phyloP scores from a whole-genome alignment of 2,888 invertebrate genomes.

The Oithona nana region DNA sequence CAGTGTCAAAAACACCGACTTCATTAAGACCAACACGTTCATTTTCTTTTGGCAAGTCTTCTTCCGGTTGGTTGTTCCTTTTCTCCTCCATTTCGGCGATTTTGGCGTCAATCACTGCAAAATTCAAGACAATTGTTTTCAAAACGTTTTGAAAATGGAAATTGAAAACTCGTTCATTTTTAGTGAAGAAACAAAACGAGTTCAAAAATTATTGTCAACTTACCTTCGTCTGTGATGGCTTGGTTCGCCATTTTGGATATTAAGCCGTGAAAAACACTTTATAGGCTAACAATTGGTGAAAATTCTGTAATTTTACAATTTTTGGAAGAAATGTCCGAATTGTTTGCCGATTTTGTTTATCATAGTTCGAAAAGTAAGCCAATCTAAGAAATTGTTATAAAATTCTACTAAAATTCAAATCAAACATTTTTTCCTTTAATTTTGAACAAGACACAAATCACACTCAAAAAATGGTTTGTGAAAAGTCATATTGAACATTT shows the following conservation, averaged over 20 bases:
- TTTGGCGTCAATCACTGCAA: not conserved
- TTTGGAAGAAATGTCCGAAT: not conserved
- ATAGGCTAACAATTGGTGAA: not conserved
- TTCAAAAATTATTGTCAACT: not conserved
- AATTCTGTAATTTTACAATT: not conserved
- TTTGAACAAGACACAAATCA: too few relatives aligned
- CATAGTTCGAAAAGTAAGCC: too few relatives aligned
- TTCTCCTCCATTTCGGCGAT: not conserved
- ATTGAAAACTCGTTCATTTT: too few relatives aligned
- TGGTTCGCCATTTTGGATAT: not conserved
- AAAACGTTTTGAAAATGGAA: too few relatives aligned
- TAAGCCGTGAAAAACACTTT: not conserved
- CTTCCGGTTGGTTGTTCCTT: not conserved
- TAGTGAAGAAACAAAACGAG: too few relatives aligned
- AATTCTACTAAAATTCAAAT: too few relatives aligned
- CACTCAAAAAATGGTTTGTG: too few relatives aligned
- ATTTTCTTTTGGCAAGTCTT: slow-evolving; percentile 31
- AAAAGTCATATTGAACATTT: too few relatives aligned
- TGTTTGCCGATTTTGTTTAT: not conserved
- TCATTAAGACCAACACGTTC: slow-evolving; percentile 67
- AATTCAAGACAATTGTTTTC: not conserved
- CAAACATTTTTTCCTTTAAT: too few relatives aligned
- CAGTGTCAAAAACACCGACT: slow-evolving; percentile 65
- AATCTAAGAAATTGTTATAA: too few relatives aligned
- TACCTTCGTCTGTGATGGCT: not conserved